Conservation (phyloP, 2,797 vertebrate species). For the Mareca strepera region DNA sequence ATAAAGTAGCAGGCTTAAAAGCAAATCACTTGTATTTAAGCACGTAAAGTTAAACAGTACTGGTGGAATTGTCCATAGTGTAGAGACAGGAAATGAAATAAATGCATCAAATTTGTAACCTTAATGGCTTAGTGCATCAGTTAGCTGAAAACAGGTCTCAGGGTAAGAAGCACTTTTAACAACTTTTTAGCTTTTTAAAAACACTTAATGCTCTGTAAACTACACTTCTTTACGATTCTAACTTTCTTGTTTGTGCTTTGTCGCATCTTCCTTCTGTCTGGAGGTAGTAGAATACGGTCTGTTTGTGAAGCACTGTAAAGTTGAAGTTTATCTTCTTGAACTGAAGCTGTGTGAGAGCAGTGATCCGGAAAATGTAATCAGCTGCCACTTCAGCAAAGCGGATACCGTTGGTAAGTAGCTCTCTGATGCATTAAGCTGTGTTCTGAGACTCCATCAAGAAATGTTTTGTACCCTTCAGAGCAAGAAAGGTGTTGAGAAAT, state of each 20-base stretch:
- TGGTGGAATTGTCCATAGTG: neutral
- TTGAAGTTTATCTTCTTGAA: slow-evolving; percentile 96
- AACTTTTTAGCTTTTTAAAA: too few relatives aligned
- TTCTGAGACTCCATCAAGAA: neutral
- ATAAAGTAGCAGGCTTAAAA: neutral
- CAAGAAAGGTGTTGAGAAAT: neutral
- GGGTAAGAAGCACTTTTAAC: neutral
- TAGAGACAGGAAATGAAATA: too few relatives aligned
- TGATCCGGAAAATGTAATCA: slow-evolving; percentile 89
- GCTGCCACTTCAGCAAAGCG: slow-evolving; percentile 94
- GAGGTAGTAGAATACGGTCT: slow-evolving; percentile 97
- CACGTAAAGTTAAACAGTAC: neutral
- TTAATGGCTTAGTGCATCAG: neutral
- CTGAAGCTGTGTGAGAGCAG: slow-evolving; percentile 94
- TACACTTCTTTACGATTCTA: neutral
- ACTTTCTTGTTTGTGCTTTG: neutral
- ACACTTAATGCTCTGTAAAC: neutral
- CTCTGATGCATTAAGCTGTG: neutral
- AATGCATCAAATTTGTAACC: neutral
- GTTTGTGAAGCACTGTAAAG: slow-evolving; percentile 98
- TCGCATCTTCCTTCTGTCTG: neutral
- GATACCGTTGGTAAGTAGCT: slow-evolving; percentile 91
- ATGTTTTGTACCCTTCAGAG: neutral
- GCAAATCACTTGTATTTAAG: neutral
- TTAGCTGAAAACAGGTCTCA: neutral